phyloP scores from a whole-genome alignment of 2,888 invertebrate species.

The Lymantria monacha region DNA sequence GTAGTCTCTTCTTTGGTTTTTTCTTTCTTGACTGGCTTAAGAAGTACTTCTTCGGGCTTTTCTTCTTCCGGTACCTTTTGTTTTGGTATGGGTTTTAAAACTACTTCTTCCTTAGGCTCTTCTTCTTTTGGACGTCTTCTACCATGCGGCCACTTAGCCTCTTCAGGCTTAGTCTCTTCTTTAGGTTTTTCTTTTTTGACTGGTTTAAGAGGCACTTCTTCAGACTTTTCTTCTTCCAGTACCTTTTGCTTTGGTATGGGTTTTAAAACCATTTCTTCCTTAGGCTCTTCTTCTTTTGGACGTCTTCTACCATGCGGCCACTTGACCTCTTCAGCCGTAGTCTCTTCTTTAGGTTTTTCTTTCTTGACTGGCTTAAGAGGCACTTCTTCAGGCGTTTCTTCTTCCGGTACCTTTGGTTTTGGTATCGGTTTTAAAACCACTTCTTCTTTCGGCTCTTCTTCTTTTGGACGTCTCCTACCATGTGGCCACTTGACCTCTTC shows the following conservation, averaged over 20 bases:
- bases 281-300: background rate
- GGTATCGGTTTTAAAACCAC: background rate
- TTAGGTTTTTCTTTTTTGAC: background rate
- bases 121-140: background rate
- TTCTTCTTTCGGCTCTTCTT: background rate
- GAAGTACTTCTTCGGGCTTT: slow-evolving; percentile 62
- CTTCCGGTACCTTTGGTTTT: too few relatives aligned
- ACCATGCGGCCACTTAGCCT: background rate
- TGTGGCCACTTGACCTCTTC: background rate
- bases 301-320: background rate
- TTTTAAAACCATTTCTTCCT: background rate
- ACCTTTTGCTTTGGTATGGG: background rate
- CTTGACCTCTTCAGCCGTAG: background rate
- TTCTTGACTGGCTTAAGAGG: background rate
- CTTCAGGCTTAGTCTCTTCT: background rate
- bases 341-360: background rate
- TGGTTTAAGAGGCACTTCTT: background rate
- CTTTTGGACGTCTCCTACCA: background rate
- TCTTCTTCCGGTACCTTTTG: background rate
- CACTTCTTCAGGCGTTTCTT: background rate
- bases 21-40: slow-evolving; percentile 44
- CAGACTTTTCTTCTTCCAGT: background rate
- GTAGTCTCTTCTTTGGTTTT: slow-evolving; percentile 23
- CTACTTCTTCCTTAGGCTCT: background rate
- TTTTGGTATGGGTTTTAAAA: background rate